phyloP scores from a whole-genome alignment of 2,797 vertebrate genomes.

The Acanthurus leucopareius region DNA sequence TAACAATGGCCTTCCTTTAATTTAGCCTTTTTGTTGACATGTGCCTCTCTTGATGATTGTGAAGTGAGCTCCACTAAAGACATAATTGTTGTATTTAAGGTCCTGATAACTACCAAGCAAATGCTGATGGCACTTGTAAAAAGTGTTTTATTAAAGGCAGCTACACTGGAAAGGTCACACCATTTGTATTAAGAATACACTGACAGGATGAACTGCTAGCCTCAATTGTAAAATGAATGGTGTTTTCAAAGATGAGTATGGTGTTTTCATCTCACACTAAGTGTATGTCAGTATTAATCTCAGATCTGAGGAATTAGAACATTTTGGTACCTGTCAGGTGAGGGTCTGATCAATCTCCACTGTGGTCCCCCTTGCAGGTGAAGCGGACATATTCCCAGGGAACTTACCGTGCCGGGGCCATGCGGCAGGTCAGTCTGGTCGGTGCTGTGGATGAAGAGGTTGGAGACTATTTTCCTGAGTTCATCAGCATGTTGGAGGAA shows the following conservation, averaged over 20 bases:
- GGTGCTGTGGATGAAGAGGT: slow-evolving; percentile 99
- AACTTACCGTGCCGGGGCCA: slow-evolving; percentile 98
- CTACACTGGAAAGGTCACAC: slow-evolving; percentile 18
- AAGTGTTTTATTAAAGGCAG: slow-evolving; percentile 18
- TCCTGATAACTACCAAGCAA: not conserved
- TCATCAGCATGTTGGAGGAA: slow-evolving; percentile 95
- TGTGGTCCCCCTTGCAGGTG: slow-evolving; percentile 84
- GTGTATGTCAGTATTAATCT: not conserved
- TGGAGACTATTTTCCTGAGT: slow-evolving; percentile 99
- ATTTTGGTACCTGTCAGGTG: not conserved
- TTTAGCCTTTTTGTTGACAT: slow-evolving; percentile 10
- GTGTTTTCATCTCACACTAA: not conserved
- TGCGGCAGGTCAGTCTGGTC: slow-evolving; percentile 98
- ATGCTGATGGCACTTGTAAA: not conserved
- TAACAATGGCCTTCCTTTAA: not conserved
- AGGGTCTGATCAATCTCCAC: slow-evolving; percentile 35
- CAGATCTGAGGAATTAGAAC: not conserved
- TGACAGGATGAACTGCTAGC: not conserved
- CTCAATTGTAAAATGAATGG: not conserved
- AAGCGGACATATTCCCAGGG: slow-evolving; percentile 98
- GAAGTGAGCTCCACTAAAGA: not conserved
- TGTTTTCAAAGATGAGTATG: not conserved
- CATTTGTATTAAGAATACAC: not conserved
- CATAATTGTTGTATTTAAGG: not conserved
- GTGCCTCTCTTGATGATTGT: slow-evolving; percentile 6